phyloP scores from a whole-genome alignment of 2,888 invertebrate genomes.

The Parnassius glacialis region DNA sequence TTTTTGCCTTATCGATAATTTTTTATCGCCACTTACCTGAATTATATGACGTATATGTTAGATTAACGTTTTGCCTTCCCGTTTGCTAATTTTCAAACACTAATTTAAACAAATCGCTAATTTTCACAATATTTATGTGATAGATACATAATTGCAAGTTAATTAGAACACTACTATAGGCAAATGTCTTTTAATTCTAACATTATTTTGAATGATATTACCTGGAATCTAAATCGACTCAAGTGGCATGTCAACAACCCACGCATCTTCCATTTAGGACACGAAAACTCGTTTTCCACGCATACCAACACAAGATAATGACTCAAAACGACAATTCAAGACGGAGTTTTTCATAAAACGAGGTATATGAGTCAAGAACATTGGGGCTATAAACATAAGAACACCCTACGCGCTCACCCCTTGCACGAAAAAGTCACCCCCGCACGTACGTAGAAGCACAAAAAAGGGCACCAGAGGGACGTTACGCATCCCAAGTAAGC shows the following conservation, averaged over 20 bases:
- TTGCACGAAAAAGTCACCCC: constrained; percentile 79
- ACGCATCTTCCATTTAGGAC: constrained; percentile 14
- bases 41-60: background rate
- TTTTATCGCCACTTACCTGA: background rate
- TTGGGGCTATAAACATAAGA: constrained; percentile 70
- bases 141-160: too few relatives aligned
- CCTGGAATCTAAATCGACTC: background rate
- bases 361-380: constrained; percentile 77
- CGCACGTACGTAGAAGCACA: constrained; percentile 74
- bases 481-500: constrained; percentile 77
- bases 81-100: too few relatives aligned
- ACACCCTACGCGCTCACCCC: constrained; percentile 75
- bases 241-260: background rate
- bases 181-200: too few relatives aligned
- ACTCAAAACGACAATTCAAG: constrained; percentile 65
- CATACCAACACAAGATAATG: constrained; percentile 60
- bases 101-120: too few relatives aligned
- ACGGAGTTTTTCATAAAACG: constrained; percentile 73
- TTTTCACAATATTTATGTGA: too few relatives aligned
- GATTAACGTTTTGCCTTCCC: too few relatives aligned
- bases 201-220: too few relatives aligned
- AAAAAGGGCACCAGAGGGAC: constrained; percentile 77
- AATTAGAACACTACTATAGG: too few relatives aligned
- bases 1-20: background rate
- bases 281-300: constrained; percentile 38